Evolutionary conservation across 2,797 vertebrate genomes (phyloP).

Genomic region (Bufotes viridis): DNA sequence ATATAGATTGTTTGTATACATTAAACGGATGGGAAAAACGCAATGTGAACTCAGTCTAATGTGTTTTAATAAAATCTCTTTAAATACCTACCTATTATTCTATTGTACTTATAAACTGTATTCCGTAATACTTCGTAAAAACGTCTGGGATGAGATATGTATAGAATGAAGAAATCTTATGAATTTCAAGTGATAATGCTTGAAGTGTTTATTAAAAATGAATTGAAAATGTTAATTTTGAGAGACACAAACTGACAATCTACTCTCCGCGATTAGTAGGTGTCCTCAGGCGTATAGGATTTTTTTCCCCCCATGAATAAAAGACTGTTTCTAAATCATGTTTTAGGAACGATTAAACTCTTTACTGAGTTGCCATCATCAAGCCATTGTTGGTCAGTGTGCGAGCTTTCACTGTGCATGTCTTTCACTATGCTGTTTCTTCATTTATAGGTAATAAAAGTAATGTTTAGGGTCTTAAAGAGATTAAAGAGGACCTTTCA

Average conservation of each 20-base stretch:
- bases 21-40: no score
- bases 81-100: neutral
- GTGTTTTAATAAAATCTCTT: neutral
- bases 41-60: no score
- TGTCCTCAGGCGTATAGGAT: neutral
- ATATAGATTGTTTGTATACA: no score
- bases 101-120: neutral
- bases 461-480: no score
- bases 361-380: neutral
- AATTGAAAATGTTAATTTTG: constrained; percentile 10
- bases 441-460: no score
- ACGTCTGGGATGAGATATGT: neutral
- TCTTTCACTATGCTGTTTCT: neutral
- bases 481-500: no score
- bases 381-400: neutral
- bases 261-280: constrained; percentile 7
- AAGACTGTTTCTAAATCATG: constrained; percentile 16
- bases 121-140: neutral
- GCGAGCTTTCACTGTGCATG: neutral
- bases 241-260: constrained; percentile 10
- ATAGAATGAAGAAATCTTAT: neutral
- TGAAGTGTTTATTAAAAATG: constrained; percentile 14
- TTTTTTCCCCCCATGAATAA: neutral
- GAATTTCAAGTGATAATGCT: neutral
- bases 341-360: neutral